Evolutionary conservation across 2,797 vertebrate genomes (phyloP), one percentile per base, ranked within the genome.

Genomic region (Falco peregrinus): DNA sequence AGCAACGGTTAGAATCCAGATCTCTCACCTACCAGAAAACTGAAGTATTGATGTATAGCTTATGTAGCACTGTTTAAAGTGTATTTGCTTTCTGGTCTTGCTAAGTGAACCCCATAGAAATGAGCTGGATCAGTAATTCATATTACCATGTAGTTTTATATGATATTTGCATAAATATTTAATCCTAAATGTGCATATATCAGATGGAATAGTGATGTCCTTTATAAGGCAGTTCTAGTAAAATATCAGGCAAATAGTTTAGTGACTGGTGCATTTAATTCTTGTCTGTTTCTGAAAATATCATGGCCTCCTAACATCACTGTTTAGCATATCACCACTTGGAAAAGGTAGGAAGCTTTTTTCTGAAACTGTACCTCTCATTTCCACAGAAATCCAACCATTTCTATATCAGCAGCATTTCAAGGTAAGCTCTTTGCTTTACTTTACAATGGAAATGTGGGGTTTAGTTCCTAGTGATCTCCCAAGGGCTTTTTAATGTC

Each of bases 391-490:
- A 90, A 90, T 79, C 60, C 71, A 69, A 22, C 24, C 68, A 81
- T 68, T 75, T 57, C 59, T 51, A 6, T 56, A 59, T 82, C 22
- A 56, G 35, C 69, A 89, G 10, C 61, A 45, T 90, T 65, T 84
- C 77, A 35, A 85, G 41, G n/a, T 85, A 90, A 85, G 50, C 15
- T 64, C 15, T 83, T 85, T 79, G 28, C 24, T 21, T 91, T 89
- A 39, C 29, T 80, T 88, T 89, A 31, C 63, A 81, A 96, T 85
- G 89, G 90, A 97, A 95, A 95, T 78, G 19, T 80, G 33, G 1
- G 15, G 1, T 41, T 95, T 90, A 64, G 26, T 89, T 82, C 51
- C 69, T 17, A 71, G 75, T 67, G 43, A 88, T 77, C 26, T 95
- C 90, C 45, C 48, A 56, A 56, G n/a, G 15, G 70, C 53, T 17